Percentiles rank a stretch among this genome's conserved stretches.
These are phyloP conservation scores for Mactra quadrangularis DNA, from an alignment of 1,140 invertebrate genomes.

Conservation along the genomic window DNA sequence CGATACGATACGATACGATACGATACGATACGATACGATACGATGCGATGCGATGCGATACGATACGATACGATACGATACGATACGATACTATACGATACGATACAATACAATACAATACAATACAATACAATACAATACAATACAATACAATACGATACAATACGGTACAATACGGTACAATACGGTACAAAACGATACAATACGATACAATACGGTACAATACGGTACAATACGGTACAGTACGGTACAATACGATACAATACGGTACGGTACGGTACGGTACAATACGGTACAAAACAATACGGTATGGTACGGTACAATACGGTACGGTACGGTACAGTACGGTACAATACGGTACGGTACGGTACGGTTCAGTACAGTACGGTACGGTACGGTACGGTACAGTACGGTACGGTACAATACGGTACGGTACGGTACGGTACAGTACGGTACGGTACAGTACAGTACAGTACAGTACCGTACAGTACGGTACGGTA, in stretches of 20 bases:
- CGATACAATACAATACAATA: constrained; percentile 44
- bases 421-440: no score
- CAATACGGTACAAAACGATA: constrained; percentile 25
- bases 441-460: no score
- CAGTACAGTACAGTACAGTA: no score
- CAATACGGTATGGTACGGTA: neutral
- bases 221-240: constrained; percentile 30
- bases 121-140: constrained; percentile 31
- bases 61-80: constrained; percentile 3
- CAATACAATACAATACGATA: constrained; percentile 37
- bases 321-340: neutral
- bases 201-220: constrained; percentile 34
- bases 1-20: constrained; percentile 11
- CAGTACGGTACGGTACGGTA: neutral
- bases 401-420: no score
- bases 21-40: constrained; percentile 7
- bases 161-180: constrained; percentile 39
- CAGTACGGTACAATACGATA: neutral
- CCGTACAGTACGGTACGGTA: no score
- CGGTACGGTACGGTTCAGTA: neutral
- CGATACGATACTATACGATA: no score
- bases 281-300: neutral
- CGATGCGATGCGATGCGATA: neutral
- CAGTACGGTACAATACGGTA: neutral
- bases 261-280: neutral